Conservation (phyloP, 2,888 invertebrate species). For the Epirrita christyi region DNA sequence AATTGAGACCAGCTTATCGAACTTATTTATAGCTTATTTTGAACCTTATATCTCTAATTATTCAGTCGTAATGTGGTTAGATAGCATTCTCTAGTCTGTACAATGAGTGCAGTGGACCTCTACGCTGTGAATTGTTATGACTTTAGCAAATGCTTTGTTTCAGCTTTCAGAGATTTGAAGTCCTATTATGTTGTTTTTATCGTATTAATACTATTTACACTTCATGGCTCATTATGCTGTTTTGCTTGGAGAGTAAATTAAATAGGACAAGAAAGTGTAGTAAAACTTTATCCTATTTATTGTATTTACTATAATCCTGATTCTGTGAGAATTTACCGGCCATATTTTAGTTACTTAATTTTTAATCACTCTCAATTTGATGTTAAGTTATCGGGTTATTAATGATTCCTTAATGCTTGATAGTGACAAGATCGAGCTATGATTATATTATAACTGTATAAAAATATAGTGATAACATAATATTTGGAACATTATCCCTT, state of each 20-base stretch:
- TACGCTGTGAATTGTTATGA: conserved; percentile 33
- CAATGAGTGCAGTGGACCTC: conserved; percentile 25
- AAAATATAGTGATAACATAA: too few relatives aligned
- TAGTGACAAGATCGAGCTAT: background rate
- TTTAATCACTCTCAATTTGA: too few relatives aligned
- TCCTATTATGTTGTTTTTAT: conserved; percentile 20
- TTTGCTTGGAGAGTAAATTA: conserved; percentile 10
- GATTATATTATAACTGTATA: too few relatives aligned
- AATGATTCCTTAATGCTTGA: too few relatives aligned
- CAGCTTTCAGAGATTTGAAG: conserved; percentile 22
- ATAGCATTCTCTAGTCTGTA: conserved; percentile 4
- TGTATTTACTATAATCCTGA: too few relatives aligned
- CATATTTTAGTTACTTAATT: too few relatives aligned
- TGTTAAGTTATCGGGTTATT: too few relatives aligned
- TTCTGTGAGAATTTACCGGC: too few relatives aligned
- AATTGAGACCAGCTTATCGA: background rate
- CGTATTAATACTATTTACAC: conserved; percentile 18
- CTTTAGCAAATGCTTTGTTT: conserved; percentile 35
- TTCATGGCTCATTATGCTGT: conserved; percentile 9
- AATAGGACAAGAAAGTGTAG: conserved; percentile 9
- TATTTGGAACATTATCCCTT: background rate
- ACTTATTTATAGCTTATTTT: too few relatives aligned
- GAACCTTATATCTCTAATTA: background rate
- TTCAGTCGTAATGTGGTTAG: conserved; percentile 8
- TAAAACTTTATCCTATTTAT: too few relatives aligned